Percentiles rank a stretch among this genome's conserved stretches.
Conservation (phyloP, 2,113 vertebrate genomes). For the Scytalopus superciliaris region DNA sequence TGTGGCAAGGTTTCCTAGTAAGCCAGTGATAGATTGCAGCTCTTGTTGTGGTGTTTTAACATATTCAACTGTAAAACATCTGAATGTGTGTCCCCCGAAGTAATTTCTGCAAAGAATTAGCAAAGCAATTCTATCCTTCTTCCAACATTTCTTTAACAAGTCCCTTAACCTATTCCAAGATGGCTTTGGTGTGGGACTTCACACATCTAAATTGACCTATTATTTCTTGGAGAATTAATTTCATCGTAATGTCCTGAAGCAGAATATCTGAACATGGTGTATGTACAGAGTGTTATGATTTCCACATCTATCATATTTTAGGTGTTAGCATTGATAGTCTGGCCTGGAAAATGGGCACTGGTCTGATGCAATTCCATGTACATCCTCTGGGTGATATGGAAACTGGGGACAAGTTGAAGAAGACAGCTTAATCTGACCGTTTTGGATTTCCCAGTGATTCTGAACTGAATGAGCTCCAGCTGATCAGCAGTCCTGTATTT, state of each 20-base stretch:
- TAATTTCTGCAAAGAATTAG: background rate
- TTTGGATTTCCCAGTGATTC: background rate
- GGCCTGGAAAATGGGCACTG: background rate
- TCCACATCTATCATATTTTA: background rate
- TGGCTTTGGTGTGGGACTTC: background rate
- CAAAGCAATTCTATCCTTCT: background rate
- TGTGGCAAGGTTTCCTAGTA: background rate
- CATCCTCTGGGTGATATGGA: background rate
- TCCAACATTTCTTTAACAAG: background rate
- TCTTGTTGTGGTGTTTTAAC: background rate
- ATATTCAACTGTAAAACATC: background rate
- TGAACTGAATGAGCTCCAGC: background rate
- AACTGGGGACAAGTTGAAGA: background rate
- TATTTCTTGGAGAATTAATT: background rate
- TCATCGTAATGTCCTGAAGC: background rate
- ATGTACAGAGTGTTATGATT: background rate
- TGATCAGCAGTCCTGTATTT: background rate
- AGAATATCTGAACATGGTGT: background rate
- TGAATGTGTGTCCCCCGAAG: background rate
- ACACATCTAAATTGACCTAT: background rate
- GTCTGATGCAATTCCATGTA: background rate
- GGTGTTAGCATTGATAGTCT: background rate
- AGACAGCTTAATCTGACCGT: background rate
- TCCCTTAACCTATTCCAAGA: background rate
- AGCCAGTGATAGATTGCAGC: background rate